A percentile compares a stretch with the other conserved stretches of the same genome.
phyloP scores from a whole-genome alignment of 2,888 invertebrate genomes.

The Hedya salicella region DNA sequence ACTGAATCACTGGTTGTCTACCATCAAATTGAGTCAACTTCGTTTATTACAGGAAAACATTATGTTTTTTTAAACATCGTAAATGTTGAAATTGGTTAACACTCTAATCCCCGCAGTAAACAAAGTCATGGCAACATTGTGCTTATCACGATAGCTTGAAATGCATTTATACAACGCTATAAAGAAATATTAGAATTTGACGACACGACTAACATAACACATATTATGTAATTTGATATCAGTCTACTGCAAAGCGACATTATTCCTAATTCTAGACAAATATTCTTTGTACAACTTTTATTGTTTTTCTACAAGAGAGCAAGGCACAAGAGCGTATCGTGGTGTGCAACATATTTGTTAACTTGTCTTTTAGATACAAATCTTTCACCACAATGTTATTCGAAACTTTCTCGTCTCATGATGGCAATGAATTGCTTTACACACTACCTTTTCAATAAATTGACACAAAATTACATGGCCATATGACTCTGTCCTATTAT shows the following conservation, averaged over 20 bases:
- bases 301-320: background rate
- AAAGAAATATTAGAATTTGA: constrained; percentile 7
- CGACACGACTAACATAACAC: constrained; percentile 19
- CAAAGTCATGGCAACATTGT: constrained; percentile 5
- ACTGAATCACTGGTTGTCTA: background rate
- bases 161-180: constrained; percentile 21
- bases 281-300: background rate
- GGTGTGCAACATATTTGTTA: background rate
- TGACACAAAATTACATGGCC: background rate
- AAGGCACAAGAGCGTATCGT: background rate
- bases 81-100: background rate
- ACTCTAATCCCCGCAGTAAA: background rate
- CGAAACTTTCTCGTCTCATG: background rate
- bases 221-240: constrained; percentile 17
- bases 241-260: constrained; percentile 26
- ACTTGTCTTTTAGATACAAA: background rate
- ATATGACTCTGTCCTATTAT: background rate
- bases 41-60: background rate
- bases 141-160: constrained; percentile 17
- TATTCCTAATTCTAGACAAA: constrained; percentile 9
- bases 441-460: background rate
- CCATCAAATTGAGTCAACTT: background rate
- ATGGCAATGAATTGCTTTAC: background rate
- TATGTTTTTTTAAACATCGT: background rate
- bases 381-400: background rate